Conservation (phyloP, 2,888 invertebrate genomes). For the Amphipoea oculea region DNA sequence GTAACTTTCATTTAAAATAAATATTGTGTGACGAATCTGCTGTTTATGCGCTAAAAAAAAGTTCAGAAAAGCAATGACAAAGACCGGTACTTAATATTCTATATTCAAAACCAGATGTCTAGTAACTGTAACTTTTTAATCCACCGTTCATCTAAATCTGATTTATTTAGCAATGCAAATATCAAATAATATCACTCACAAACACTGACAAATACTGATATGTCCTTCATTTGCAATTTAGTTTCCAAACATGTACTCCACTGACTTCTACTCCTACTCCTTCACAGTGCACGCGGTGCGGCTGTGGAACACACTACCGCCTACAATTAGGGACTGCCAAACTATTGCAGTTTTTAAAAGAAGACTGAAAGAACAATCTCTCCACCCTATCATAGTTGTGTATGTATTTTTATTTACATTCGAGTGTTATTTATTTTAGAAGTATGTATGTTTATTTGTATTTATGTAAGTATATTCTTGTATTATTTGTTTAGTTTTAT, state of each 20-base stretch:
- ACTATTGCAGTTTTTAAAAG: no score
- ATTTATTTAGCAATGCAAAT: constrained; percentile 9
- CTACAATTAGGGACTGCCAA: no score
- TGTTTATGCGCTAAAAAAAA: neutral
- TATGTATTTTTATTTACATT: no score
- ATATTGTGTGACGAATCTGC: neutral
- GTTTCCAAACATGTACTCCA: neutral
- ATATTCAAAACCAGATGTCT: neutral
- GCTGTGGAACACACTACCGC: no score
- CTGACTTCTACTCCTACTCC: no score
- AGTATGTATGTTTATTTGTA: no score
- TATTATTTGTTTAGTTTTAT: no score
- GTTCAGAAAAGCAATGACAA: neutral
- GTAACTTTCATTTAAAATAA: constrained; percentile 14
- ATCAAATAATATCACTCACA: constrained; percentile 3
- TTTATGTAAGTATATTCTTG: no score
- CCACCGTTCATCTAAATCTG: neutral
- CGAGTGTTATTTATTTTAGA: no score
- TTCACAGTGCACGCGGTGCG: no score
- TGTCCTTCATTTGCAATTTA: neutral
- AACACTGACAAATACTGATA: neutral
- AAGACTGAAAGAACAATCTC: no score
- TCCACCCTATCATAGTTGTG: no score
- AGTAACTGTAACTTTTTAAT: neutral
- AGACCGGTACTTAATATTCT: neutral